These are phyloP conservation scores for Acanthochromis polyacanthus DNA, from an alignment of 2,113 vertebrate genomes.

Conservation along the genomic window DNA sequence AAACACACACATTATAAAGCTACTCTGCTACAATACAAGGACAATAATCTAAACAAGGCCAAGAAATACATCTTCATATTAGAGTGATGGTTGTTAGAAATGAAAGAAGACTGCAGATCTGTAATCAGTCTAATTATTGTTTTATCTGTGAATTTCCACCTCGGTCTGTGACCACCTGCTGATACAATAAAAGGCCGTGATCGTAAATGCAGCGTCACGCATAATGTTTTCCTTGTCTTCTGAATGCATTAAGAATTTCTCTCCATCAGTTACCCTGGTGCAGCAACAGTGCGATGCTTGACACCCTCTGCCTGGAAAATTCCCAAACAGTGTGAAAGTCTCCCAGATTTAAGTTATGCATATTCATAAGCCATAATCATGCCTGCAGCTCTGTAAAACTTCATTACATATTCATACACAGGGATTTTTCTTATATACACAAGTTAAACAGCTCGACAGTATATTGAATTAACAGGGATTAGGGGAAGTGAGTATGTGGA, in stretches of 20 bases:
- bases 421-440: conserved; percentile 57
- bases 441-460: conserved; percentile 45
- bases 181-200: conserved; percentile 28
- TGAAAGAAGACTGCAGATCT: conserved; percentile 12
- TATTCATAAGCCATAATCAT: conserved; percentile 69
- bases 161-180: conserved; percentile 52
- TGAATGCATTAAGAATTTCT: conserved; percentile 30
- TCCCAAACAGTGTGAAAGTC: conserved; percentile 50
- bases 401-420: conserved; percentile 74
- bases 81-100: background rate
- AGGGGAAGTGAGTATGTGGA: conserved; percentile 10
- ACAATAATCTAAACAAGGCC: background rate
- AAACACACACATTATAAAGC: conserved; percentile 1
- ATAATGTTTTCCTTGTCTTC: conserved; percentile 30
- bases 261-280: conserved; percentile 29
- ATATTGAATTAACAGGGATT: conserved; percentile 42
- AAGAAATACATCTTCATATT: conserved; percentile 1
- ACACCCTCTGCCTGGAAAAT: conserved; percentile 44
- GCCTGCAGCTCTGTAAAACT: conserved; percentile 42
- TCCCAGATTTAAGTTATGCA: conserved; percentile 61
- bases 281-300: conserved; percentile 23
- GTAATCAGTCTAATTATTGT: conserved; percentile 4
- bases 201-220: conserved; percentile 3
- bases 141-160: conserved; percentile 34
- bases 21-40: background rate